A percentile compares a stretch with the other conserved stretches of the same genome.
Evolutionary conservation across 2,797 vertebrate genomes (phyloP).

Genomic region (Sebastes itinus): DNA sequence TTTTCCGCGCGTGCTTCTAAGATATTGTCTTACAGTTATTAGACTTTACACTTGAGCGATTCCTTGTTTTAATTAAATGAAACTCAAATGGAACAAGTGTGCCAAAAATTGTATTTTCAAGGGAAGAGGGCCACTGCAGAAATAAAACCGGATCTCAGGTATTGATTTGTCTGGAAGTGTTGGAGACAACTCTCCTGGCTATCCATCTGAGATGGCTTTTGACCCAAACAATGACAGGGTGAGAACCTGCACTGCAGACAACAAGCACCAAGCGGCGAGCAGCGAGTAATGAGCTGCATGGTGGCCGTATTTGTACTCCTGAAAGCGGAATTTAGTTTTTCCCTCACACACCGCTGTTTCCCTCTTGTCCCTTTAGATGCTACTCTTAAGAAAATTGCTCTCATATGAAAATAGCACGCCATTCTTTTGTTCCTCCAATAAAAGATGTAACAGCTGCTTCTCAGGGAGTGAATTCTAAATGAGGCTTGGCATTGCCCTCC

Average conservation of each 20-base stretch:
- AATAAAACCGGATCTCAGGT: constrained; percentile 47
- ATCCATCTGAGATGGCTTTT: constrained; percentile 63
- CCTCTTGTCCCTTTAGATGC: constrained; percentile 52
- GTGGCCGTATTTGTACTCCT: constrained; percentile 30
- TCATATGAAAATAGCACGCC: constrained; percentile 65
- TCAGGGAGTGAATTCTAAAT: constrained; percentile 80
- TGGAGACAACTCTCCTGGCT: constrained; percentile 44
- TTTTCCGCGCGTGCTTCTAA: constrained; percentile 29
- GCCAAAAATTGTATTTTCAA: constrained; percentile 48
- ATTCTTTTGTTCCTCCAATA: constrained; percentile 75
- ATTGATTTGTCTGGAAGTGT: constrained; percentile 66
- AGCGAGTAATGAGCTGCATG: constrained; percentile 53
- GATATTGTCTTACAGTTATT: constrained; percentile 75
- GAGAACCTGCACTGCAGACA: constrained; percentile 40
- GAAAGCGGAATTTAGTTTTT: constrained; percentile 31
- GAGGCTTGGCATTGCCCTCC: constrained; percentile 74
- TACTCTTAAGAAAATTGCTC: constrained; percentile 66
- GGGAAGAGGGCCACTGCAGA: constrained; percentile 8
- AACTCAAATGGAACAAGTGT: constrained; percentile 45
- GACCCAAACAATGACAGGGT: constrained; percentile 62
- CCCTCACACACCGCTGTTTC: constrained; percentile 22
- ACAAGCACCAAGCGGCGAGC: constrained; percentile 25
- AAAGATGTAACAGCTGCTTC: constrained; percentile 83
- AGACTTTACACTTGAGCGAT: constrained; percentile 54
- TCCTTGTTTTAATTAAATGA: constrained; percentile 66